A percentile compares a stretch with the other conserved stretches of the same genome.
Evolutionary conservation across 2,797 vertebrate genomes (phyloP).

Genomic region (Clarias platycephalus): DNA sequence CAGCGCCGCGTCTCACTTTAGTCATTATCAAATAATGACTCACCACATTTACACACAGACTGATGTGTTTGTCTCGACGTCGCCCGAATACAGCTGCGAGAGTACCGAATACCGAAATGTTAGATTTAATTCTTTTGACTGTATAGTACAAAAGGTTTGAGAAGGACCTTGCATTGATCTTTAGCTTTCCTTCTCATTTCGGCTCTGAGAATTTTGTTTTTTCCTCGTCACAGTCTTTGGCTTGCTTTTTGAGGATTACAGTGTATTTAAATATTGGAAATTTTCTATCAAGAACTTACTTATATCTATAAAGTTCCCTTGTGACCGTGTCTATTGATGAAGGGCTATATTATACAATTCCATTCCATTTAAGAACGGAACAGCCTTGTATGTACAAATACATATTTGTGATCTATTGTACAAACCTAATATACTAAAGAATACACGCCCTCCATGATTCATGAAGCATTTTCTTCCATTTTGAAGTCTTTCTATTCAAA

Average conservation of each 20-base stretch:
- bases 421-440: not conserved
- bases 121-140: not conserved
- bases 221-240: too few relatives aligned
- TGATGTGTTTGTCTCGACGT: not conserved
- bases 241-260: too few relatives aligned
- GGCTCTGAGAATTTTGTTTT: too few relatives aligned
- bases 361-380: not conserved
- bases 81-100: not conserved
- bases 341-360: too few relatives aligned
- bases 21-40: conserved; percentile 19
- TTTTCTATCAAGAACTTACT: too few relatives aligned
- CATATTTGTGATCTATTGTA: not conserved
- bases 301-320: too few relatives aligned
- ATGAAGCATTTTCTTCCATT: not conserved
- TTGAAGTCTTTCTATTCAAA: not conserved
- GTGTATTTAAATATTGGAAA: too few relatives aligned
- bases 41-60: not conserved
- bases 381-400: not conserved
- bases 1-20: not conserved
- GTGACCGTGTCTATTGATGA: too few relatives aligned
- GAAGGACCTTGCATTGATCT: too few relatives aligned
- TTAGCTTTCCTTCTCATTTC: too few relatives aligned
- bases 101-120: not conserved
- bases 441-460: not conserved
- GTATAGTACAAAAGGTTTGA: too few relatives aligned